A percentile compares a stretch with the other conserved stretches of the same genome.
Conservation (phyloP, 2,888 invertebrate genomes). For the Kryphioiulus occultus region DNA sequence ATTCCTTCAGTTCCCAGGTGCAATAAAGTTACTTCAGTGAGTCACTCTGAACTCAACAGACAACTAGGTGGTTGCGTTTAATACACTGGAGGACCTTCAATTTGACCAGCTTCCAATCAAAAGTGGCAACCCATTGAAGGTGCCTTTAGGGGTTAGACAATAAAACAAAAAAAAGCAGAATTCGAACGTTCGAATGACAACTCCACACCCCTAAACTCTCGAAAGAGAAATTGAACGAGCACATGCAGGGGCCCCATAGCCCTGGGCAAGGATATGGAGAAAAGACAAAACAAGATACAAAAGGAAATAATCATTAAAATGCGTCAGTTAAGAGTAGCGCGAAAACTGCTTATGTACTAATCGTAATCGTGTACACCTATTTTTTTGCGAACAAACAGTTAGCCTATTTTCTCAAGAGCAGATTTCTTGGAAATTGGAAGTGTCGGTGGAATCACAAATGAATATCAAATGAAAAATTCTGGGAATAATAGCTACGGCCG, state of each 20-base stretch:
- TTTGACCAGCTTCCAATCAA: slow-evolving; percentile 7
- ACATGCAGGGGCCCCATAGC: background rate
- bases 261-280: background rate
- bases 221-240: background rate
- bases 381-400: background rate
- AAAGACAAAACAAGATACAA: background rate
- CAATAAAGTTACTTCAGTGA: slow-evolving; percentile 13
- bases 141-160: slow-evolving; percentile 23
- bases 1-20: background rate
- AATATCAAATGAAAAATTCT: background rate
- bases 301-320: background rate
- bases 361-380: too few species aligned
- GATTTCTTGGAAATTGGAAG: slow-evolving; percentile 15
- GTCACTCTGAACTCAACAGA: background rate
- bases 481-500: background rate
- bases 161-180: slow-evolving; percentile 22
- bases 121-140: slow-evolving; percentile 9
- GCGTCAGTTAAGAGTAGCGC: background rate
- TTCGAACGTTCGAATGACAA: background rate
- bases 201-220: background rate
- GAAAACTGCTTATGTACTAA: background rate
- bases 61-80: background rate
- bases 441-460: background rate
- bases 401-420: background rate
- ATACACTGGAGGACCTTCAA: slow-evolving; percentile 23